Base-by-base conservation (phyloP, 2,113 vertebrate species). In the Pelecanus crispus region DNA sequence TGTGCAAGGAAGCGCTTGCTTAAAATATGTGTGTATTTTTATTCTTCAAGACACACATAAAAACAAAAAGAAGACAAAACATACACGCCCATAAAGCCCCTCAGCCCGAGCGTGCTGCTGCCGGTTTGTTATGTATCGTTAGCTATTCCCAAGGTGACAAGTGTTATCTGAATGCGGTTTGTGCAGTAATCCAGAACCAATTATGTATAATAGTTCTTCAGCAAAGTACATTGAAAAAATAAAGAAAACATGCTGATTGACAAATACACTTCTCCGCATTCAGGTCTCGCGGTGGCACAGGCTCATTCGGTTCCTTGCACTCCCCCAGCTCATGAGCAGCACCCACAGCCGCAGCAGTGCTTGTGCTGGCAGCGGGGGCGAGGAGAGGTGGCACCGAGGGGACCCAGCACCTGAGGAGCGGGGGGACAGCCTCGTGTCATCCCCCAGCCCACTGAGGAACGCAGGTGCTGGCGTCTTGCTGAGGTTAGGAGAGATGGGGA, bases 181-280 rank as follows among this genome's bases (percentile, higher is more conserved):
- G 88, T 89, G 86, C 79, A 89, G 72, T 55, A 95, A 95, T 85
- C 96, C 96, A 97, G 88, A 96, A 92, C 83, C 93, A 96, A 94
- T 94, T 87, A 91, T 17, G 44, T 70, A 26, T 72, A 80, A 92
- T 53, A 47, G 91, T 79, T 79, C 83, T 79, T 78, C 62, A 6
- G 40, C 80, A 65, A 81, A 81, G 68, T 65, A 87, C 86, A 61
- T 3, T 58, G 73, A 15, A 70, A 81, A 93, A 94, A 72, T n/a
- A 89, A 91, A 94, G 88, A 85, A 68, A 92, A 81, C 90, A 63
- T 3, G 42, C 42, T 34, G 53, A 71, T 53, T 47, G 92, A 90
- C 53, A 84, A 92, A 89, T 7, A 38, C 28, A 8, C 29, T 66
- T 81, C 79, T 44, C 49, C 17, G 10, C 18, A 2, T 17, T 59